phyloP scores from a whole-genome alignment of 1,140 invertebrate genomes.

The Platyura marginata region DNA sequence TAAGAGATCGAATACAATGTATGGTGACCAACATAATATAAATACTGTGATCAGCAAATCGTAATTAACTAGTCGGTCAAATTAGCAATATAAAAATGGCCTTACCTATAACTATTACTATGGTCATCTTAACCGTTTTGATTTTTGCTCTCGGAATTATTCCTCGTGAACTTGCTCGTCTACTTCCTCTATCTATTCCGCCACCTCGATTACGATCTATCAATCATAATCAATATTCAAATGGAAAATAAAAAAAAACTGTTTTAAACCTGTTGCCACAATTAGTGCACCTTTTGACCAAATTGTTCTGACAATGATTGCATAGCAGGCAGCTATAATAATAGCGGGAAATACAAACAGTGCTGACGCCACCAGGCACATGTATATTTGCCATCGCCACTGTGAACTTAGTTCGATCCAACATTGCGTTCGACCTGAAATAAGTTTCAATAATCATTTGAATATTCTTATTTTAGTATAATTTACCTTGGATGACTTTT shows the following conservation, averaged over 20 bases:
- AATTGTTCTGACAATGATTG: conserved; percentile 81
- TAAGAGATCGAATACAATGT: conserved; percentile 81
- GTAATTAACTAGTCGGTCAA: too few relatives aligned
- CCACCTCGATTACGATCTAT: conserved; percentile 14
- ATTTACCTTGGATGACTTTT: conserved; percentile 48
- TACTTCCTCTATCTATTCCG: conserved; percentile 33
- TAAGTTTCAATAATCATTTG: too few relatives aligned
- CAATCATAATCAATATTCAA: too few relatives aligned
- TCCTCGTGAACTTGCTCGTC: conserved; percentile 60
- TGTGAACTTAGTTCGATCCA: conserved; percentile 69
- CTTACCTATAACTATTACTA: conserved; percentile 85
- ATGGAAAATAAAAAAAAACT: neutral
- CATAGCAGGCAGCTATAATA: conserved; percentile 80
- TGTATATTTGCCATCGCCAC: conserved; percentile 74
- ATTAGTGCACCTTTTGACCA: conserved; percentile 53
- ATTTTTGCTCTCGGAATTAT: conserved; percentile 88
- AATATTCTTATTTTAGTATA: too few relatives aligned
- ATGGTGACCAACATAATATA: conserved; percentile 90
- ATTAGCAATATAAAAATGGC: too few relatives aligned
- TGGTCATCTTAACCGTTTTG: conserved; percentile 95
- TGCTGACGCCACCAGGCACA: conserved; percentile 62
- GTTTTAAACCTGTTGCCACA: conserved; percentile 24
- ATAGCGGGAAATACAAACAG: conserved; percentile 77
- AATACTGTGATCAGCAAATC: conserved; percentile 53
- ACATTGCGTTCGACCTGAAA: conserved; percentile 56